A percentile compares a stretch with the other conserved stretches of the same genome.
Conservation (phyloP, 2,113 vertebrate genomes). For the Hippocampus guttulatus region DNA sequence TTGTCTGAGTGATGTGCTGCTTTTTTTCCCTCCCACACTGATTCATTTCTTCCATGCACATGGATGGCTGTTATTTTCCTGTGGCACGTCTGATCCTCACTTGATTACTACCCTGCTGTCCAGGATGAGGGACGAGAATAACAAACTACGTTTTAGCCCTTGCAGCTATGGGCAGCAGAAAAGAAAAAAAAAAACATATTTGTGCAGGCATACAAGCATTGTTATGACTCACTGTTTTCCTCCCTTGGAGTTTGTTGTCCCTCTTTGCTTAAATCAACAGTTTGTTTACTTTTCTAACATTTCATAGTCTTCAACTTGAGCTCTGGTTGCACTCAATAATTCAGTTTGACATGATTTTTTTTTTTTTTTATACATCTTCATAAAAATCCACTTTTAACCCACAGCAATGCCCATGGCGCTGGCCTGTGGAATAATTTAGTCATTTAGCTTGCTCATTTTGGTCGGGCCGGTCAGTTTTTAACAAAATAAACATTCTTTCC, state of each 20-base stretch:
- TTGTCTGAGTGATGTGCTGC: slow-evolving; percentile 16
- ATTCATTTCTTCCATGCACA: slow-evolving; percentile 50
- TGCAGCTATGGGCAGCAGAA: slow-evolving; percentile 42
- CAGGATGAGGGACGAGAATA: slow-evolving; percentile 54
- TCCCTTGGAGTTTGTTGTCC: slow-evolving; percentile 1
- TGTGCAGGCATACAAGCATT: slow-evolving; percentile 53
- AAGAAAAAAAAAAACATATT: slow-evolving; percentile 38
- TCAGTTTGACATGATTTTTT: background rate
- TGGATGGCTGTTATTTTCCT: slow-evolving; percentile 47
- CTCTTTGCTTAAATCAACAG: background rate
- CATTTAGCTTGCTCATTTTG: no score
- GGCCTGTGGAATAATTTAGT: no score
- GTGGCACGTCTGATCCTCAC: slow-evolving; percentile 51
- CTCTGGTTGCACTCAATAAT: background rate
- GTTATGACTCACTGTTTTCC: slow-evolving; percentile 55
- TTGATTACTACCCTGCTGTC: slow-evolving; percentile 66
- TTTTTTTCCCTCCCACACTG: slow-evolving; percentile 34
- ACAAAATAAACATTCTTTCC: no score
- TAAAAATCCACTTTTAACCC: background rate
- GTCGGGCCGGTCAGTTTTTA: no score
- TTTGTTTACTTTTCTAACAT: background rate
- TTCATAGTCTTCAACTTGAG: background rate
- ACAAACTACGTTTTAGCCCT: slow-evolving; percentile 34
- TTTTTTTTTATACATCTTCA: background rate
- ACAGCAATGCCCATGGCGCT: background rate